Base-by-base conservation (phyloP, 2,113 vertebrate genomes). In the Mastomys coucha region DNA sequence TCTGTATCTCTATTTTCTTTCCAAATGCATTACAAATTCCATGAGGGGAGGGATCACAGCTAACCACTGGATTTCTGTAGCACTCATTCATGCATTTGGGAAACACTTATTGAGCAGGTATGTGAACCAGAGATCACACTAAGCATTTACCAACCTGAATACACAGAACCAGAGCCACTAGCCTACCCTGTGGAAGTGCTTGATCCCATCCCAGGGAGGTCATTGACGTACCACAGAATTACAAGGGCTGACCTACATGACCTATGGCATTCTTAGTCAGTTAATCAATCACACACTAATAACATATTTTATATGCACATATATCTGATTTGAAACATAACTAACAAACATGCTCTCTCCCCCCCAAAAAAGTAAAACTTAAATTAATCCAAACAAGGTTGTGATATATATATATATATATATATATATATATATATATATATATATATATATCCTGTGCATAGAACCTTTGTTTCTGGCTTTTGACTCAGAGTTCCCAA, bases 261-360 rank as follows among this genome's bases (percentile, higher is more conserved):
- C 6, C 7, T 53, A 14, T 22, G 49, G 9, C n/a, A 36, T 65
- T 87, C 49, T 85, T 63, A 26, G 42, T 31, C 75, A 82, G 51
- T 19, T 24, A 73, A 39, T 39, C 84, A 60, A 58, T 88, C 36
- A 91, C 45, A 92, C 12, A 75, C 8, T 69, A 22, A 45, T 89
- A 81, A 78, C 16, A 53, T 73, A n/a, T 73, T 81, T 80, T 88
- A 53, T 89, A 81, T 78, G 85, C 70, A 36, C 53, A 86, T 2
- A 26, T 56, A 49, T 90, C 94, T 97, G 58, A 72, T 92, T 84
- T 67, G 97, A 90, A 76, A 72, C 88, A 33, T 11, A 93, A 85
- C 51, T 51, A 80, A 65, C 19, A 75, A 58, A 65, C 36, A 7
- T 78, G 20, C 67, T 93, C 9, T 85, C 45, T 45, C 5, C 56